These are phyloP conservation scores for Perizoma affinitatum DNA, from an alignment of 2,888 invertebrate genomes.

Conservation along the genomic window DNA sequence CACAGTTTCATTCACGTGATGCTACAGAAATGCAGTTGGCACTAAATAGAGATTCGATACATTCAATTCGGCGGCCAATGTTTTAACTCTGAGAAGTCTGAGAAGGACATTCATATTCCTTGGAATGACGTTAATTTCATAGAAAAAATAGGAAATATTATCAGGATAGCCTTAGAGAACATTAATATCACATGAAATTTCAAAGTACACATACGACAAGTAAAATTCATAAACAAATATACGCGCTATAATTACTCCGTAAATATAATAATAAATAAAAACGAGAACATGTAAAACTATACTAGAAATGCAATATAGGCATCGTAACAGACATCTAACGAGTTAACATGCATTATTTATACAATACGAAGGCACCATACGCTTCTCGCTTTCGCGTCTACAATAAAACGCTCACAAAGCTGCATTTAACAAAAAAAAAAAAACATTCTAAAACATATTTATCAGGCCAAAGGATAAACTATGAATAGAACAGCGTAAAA, in stretches of 20 bases:
- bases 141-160: constrained; percentile 55
- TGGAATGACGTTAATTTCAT: constrained; percentile 69
- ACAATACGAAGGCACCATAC: constrained; percentile 71
- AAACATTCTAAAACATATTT: constrained; percentile 73
- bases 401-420: constrained; percentile 42
- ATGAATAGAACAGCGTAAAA: constrained; percentile 65
- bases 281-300: constrained; percentile 75
- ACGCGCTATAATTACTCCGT: constrained; percentile 73
- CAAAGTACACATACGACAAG: constrained; percentile 69
- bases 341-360: constrained; percentile 73
- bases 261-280: constrained; percentile 75
- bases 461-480: constrained; percentile 72
- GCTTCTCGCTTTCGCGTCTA: constrained; percentile 52
- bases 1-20: constrained; percentile 67
- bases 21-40: constrained; percentile 72
- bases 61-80: constrained; percentile 41
- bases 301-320: constrained; percentile 81
- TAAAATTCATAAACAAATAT: constrained; percentile 76
- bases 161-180: constrained; percentile 71
- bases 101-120: constrained; percentile 33
- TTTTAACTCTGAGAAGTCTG: constrained; percentile 32
- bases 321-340: constrained; percentile 69
- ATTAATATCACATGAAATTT: constrained; percentile 82
- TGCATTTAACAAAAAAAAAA: constrained; percentile 35
- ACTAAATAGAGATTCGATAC: constrained; percentile 72